phyloP scores from a whole-genome alignment of 2,113 vertebrate genomes.

The Seriola quinqueradiata region DNA sequence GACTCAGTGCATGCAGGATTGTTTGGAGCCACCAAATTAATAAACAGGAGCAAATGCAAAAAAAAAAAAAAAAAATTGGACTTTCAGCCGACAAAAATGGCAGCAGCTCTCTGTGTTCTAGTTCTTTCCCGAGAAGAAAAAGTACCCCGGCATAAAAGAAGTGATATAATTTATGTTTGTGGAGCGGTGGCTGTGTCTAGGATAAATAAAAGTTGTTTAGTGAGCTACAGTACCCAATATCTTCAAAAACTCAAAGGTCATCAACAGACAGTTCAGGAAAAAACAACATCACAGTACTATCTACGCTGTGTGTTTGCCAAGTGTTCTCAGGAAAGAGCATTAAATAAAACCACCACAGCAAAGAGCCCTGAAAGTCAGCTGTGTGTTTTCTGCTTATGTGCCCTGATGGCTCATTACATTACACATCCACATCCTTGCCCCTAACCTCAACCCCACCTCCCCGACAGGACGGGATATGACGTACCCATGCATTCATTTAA shows the following conservation, averaged over 20 bases:
- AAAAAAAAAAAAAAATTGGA: constrained; percentile 9
- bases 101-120: neutral
- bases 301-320: neutral
- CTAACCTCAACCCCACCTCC: neutral
- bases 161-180: constrained; percentile 14
- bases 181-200: neutral
- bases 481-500: neutral
- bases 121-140: neutral
- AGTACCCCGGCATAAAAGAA: constrained; percentile 15
- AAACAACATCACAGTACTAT: constrained; percentile 1
- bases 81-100: constrained; percentile 9
- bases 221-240: constrained; percentile 12
- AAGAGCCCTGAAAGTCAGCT: neutral
- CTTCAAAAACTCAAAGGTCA: constrained; percentile 34
- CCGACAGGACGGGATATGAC: too few relatives aligned
- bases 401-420: neutral
- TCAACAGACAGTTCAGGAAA: neutral
- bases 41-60: constrained; percentile 32
- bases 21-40: constrained; percentile 27
- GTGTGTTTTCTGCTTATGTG: too few relatives aligned
- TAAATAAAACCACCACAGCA: neutral
- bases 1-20: constrained; percentile 8
- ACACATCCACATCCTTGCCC: neutral
- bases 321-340: neutral
- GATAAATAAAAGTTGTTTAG: constrained; percentile 27